Evolutionary conservation across 2,113 vertebrate genomes (phyloP), one percentile per base, ranked within the genome.

Genomic region (Tapirus terrestris): DNA sequence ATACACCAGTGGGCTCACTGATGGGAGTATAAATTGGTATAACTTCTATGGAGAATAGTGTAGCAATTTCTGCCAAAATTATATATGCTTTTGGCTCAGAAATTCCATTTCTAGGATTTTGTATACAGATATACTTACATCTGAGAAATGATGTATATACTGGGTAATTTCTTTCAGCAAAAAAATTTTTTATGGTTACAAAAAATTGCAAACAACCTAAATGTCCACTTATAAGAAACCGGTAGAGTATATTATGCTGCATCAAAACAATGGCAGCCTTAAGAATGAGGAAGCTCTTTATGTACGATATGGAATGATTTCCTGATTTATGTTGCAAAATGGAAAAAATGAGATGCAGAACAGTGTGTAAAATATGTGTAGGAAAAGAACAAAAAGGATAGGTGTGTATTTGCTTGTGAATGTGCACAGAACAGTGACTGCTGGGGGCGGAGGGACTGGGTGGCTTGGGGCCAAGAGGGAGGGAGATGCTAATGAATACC

Each of bases 391-490:
- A 68, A 31, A 68, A 45, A 67, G 13, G 21, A 20, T 3, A 51
- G 56, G 14, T 1, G 0, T 39, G 11, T 9, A 10, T 29, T 29
- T 20, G 16, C 76, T 91, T 76, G n/a, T n/a, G 23, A 53, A 61
- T 10, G 27, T 51, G 27, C 33, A 18, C 14, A 21, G 39, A 18
- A 31, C 11, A 58, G n/a, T 4, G 51, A 51, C 29, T 7, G 7
- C 20, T 18, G 56, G 21, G 1, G 1, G n/a, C 2, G 8, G 13
- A 31, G 13, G 17, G 39, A 43, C 13, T 4, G 18, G 9, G 33
- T 18, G 65, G 8, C 27, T 33, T 43, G 58, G 10, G 25, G 9
- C 7, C 8, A 23, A 53, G 36, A 10, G 56, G 45, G 56, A 33
- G 31, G 6, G 3, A 82, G n/a, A 45, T 9, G 2, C 23, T 13